phyloP scores from a whole-genome alignment of 2,797 vertebrate genomes.

The Dendrocincla tyrannina region DNA sequence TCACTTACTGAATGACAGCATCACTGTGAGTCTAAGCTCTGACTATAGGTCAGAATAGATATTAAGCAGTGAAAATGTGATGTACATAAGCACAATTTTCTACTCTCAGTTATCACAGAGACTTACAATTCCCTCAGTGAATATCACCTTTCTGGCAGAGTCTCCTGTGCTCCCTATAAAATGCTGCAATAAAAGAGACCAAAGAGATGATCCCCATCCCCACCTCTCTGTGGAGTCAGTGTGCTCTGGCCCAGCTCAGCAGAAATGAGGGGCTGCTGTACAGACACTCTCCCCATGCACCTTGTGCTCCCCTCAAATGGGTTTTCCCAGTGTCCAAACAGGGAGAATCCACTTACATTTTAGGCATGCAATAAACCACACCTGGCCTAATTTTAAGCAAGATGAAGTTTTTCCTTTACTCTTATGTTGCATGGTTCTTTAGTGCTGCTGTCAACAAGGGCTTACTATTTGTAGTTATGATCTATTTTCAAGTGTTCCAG shows the following conservation, averaged over 20 bases:
- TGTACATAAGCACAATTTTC: background rate
- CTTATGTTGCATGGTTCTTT: background rate
- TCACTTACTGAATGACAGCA: background rate
- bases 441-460: background rate
- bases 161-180: background rate
- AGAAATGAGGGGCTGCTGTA: background rate
- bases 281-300: background rate
- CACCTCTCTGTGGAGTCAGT: background rate
- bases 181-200: background rate
- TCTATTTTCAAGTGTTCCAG: background rate
- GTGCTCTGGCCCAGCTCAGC: background rate
- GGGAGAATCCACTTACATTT: background rate
- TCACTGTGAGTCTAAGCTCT: background rate
- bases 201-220: background rate
- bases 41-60: background rate
- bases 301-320: background rate
- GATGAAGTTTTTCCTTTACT: background rate
- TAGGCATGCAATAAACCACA: background rate
- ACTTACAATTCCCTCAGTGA: background rate
- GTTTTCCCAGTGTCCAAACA: background rate
- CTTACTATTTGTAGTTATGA: background rate
- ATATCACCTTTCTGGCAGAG: background rate
- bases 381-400: background rate
- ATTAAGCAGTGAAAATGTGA: background rate
- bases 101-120: background rate